Percentiles rank a stretch among this genome's conserved stretches.
Conservation (phyloP, 2,113 vertebrate species). For the Centropus unirufus region DNA sequence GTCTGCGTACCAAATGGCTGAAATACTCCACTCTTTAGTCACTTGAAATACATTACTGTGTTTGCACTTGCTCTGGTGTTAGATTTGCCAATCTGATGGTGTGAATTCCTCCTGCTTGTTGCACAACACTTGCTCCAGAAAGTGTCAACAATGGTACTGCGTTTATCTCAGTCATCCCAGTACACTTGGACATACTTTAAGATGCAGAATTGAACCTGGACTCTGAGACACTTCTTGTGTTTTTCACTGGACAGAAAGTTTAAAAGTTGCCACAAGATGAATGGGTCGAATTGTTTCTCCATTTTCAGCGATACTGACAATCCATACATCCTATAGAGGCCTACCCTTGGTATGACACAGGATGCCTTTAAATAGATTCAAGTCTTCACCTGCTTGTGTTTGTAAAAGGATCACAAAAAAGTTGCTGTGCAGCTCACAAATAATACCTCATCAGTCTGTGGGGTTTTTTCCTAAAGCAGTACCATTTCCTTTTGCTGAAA, state of each 20-base stretch:
- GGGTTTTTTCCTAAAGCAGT: neutral
- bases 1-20: neutral
- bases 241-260: neutral
- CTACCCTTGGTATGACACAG: neutral
- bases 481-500: neutral
- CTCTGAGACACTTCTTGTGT: neutral
- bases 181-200: neutral
- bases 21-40: neutral
- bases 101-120: neutral
- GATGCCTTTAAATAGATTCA: neutral
- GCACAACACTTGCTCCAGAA: neutral
- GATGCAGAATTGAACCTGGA: neutral
- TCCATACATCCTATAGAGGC: neutral
- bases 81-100: neutral
- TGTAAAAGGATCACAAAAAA: neutral
- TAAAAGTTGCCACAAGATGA: neutral
- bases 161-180: fast-evolving
- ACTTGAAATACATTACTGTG: fast-evolving
- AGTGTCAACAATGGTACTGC: neutral
- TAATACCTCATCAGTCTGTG: neutral
- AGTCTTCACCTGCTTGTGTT: neutral
- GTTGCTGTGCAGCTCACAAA: neutral
- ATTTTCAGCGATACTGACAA: neutral
- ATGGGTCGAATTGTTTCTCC: neutral
- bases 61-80: neutral